Conservation (phyloP, 1,140 invertebrate species). For the Drosophila ercepeae region DNA sequence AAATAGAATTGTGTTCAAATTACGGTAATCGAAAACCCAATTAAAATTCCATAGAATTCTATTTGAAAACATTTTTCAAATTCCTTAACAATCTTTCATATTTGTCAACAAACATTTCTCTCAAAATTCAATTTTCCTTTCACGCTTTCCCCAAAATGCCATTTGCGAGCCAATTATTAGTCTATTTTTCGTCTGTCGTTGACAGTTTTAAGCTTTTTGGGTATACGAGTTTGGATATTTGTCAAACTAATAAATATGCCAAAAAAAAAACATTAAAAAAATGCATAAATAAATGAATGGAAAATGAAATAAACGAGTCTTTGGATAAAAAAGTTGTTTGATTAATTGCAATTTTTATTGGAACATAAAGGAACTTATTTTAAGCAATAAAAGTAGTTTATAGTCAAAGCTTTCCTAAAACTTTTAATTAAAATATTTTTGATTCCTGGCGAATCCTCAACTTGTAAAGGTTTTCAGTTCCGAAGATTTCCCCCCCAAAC, state of each 20-base stretch:
- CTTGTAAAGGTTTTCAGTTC: neutral
- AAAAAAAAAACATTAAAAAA: no score
- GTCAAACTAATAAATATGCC: conserved; percentile 3
- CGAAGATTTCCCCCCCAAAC: conserved; percentile 3
- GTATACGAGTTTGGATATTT: conserved; percentile 4
- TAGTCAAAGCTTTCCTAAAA: neutral
- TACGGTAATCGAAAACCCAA: conserved; percentile 27
- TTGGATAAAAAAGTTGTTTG: neutral
- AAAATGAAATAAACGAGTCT: neutral
- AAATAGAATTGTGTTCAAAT: no score
- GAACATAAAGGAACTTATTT: no score
- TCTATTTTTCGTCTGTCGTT: conserved; percentile 23
- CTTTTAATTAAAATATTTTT: conserved; percentile 45
- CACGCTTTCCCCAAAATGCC: neutral
- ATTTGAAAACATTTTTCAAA: conserved; percentile 21
- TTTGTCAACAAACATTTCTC: conserved; percentile 33
- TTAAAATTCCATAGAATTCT: conserved; percentile 25
- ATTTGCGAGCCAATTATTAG: conserved; percentile 33
- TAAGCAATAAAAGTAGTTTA: no score
- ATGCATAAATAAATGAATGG: neutral
- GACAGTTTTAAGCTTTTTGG: conserved; percentile 33
- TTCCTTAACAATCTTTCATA: no score
- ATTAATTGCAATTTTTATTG: neutral
- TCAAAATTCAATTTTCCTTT: conserved; percentile 21
- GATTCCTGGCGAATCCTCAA: neutral